Percentiles rank a stretch among this genome's conserved stretches.
Conservation (phyloP, 2,888 invertebrate genomes). For the Cryptophagus acutangulus region DNA sequence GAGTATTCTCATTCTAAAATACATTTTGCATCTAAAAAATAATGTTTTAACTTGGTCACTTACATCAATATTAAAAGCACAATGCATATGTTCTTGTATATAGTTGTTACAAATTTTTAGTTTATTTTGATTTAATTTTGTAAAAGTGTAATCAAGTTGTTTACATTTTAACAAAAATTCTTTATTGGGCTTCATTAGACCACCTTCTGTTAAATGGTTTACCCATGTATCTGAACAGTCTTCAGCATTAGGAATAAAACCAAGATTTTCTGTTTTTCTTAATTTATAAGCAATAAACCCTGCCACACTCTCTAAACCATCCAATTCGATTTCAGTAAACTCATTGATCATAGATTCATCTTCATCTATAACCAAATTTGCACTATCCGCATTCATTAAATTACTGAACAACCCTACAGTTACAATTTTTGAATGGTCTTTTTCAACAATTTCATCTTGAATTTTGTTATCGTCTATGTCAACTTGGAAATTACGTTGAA, state of each 20-base stretch:
- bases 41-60: constrained; percentile 14
- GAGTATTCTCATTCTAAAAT: constrained; percentile 16
- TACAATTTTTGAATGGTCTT: too few species aligned
- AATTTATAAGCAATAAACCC: constrained; percentile 27
- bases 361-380: too few species aligned
- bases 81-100: background rate
- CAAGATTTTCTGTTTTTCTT: constrained; percentile 20
- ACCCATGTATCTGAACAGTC: constrained; percentile 19
- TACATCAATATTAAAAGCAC: constrained; percentile 8
- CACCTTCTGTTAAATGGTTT: constrained; percentile 20
- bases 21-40: constrained; percentile 20
- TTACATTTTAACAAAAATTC: constrained; percentile 18
- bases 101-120: constrained; percentile 13
- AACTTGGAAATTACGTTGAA: too few species aligned
- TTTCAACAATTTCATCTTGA: too few species aligned
- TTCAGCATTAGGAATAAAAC: constrained; percentile 16
- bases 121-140: constrained; percentile 16
- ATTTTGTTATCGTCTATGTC: too few species aligned
- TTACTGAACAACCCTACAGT: too few species aligned
- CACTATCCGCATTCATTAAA: too few species aligned
- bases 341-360: too few species aligned
- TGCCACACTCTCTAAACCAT: constrained; percentile 27
- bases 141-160: constrained; percentile 16
- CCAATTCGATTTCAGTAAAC: constrained; percentile 11
- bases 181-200: constrained; percentile 17